phyloP scores from a whole-genome alignment of 37 sponge, comb jelly and placozoan species.

The Petrosia ficiformis region DNA sequence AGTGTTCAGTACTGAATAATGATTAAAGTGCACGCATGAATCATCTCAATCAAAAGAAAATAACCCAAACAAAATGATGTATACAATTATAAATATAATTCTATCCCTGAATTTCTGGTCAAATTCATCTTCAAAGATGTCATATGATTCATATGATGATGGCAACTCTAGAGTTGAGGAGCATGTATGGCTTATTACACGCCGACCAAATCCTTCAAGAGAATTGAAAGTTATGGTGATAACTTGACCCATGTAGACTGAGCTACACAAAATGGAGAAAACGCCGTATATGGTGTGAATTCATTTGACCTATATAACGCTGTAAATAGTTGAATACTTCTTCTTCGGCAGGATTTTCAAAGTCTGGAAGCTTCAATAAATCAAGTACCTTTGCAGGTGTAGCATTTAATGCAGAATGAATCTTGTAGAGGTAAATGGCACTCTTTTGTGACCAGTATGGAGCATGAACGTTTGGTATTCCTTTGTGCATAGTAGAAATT shows the following conservation, averaged over 20 bases:
- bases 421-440: neutral
- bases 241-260: neutral
- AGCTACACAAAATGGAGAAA: conserved; percentile 1
- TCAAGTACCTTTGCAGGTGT: neutral
- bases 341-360: neutral
- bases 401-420: neutral
- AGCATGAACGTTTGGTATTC: neutral
- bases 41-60: no score
- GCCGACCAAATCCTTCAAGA: neutral
- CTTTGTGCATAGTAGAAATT: neutral
- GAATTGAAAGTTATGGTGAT: neutral
- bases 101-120: no score
- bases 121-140: neutral
- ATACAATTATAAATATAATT: no score
- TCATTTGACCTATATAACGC: conserved; percentile 2
- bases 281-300: neutral
- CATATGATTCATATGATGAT: neutral
- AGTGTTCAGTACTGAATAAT: no score
- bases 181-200: conserved; percentile 1
- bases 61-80: no score
- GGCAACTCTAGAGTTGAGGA: neutral
- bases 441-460: neutral
- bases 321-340: neutral
- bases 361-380: neutral
- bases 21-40: no score